Percentiles rank a stretch among this genome's conserved stretches.
These are phyloP conservation scores for Drosophila setifemur DNA, from an alignment of 1,140 invertebrate species.

Conservation along the genomic window DNA sequence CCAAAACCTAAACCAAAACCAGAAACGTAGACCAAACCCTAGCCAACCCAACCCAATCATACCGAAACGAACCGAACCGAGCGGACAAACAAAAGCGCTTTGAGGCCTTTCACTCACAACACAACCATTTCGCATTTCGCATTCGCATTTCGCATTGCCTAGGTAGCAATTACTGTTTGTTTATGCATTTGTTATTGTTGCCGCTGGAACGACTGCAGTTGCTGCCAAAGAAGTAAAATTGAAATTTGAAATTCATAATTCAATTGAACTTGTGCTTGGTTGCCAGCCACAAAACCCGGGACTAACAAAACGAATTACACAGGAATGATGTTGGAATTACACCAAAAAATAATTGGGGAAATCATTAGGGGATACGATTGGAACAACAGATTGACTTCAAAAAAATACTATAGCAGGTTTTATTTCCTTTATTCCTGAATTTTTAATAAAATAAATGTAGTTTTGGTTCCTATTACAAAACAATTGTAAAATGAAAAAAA, in stretches of 20 bases:
- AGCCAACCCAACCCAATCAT: background rate
- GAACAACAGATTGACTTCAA: no score
- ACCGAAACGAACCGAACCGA: background rate
- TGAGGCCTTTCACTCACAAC: slow-evolving; percentile 62
- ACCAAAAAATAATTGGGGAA: background rate
- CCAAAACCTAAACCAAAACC: slow-evolving; percentile 18
- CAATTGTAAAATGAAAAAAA: no score
- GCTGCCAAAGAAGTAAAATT: slow-evolving; percentile 60
- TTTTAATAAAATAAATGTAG: no score
- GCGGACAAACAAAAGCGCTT: slow-evolving; percentile 55
- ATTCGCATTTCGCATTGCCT: slow-evolving; percentile 15
- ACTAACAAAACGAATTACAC: slow-evolving; percentile 42
- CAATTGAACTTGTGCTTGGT: slow-evolving; percentile 69
- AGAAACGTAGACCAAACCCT: background rate
- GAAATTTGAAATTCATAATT: slow-evolving; percentile 77
- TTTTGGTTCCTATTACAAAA: no score
- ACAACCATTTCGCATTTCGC: no score
- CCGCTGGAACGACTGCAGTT: slow-evolving; percentile 21
- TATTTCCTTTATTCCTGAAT: no score
- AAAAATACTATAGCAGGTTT: no score
- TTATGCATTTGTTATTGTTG: slow-evolving; percentile 68
- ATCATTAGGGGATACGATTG: no score
- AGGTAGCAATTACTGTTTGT: slow-evolving; percentile 79
- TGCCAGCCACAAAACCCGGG: slow-evolving; percentile 33
- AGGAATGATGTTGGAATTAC: background rate